phyloP scores from a whole-genome alignment of 2,113 vertebrate genomes.

The Dryoscopus gambensis region DNA sequence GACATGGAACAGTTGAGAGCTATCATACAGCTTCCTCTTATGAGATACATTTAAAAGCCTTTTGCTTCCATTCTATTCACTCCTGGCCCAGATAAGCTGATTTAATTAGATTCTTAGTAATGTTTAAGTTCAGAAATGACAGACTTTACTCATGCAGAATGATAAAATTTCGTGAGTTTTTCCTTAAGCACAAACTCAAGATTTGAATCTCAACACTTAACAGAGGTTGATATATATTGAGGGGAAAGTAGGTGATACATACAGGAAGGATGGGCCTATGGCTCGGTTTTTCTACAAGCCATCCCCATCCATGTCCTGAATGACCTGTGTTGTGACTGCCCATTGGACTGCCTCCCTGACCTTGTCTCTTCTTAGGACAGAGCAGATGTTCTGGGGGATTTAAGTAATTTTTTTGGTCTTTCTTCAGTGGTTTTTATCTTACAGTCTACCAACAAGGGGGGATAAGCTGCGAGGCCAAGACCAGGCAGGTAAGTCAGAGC shows the following conservation, averaged over 20 bases:
- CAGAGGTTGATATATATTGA: not conserved
- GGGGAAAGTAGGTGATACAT: not conserved
- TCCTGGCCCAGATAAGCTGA: not conserved
- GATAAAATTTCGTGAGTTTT: not conserved
- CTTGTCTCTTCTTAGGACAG: not conserved
- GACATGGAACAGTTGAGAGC: not conserved
- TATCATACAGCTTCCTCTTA: not conserved
- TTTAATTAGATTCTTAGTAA: not conserved
- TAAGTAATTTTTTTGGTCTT: not conserved
- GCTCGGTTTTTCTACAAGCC: not conserved
- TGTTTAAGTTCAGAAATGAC: not conserved
- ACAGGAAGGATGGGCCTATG: not conserved
- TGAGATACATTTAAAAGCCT: not conserved
- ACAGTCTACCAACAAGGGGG: not conserved
- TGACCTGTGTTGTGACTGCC: not conserved
- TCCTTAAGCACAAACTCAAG: not conserved
- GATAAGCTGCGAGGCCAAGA: not conserved
- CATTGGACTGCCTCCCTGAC: not conserved
- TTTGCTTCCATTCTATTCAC: not conserved
- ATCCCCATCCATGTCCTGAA: no score
- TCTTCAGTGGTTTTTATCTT: not conserved
- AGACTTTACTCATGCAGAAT: not conserved
- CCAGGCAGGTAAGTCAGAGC: conserved; percentile 23
- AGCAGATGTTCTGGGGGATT: not conserved
- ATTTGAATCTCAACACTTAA: not conserved